Evolutionary conservation across 1,140 invertebrate genomes (phyloP).

Genomic region (Riptortus pedestris): DNA sequence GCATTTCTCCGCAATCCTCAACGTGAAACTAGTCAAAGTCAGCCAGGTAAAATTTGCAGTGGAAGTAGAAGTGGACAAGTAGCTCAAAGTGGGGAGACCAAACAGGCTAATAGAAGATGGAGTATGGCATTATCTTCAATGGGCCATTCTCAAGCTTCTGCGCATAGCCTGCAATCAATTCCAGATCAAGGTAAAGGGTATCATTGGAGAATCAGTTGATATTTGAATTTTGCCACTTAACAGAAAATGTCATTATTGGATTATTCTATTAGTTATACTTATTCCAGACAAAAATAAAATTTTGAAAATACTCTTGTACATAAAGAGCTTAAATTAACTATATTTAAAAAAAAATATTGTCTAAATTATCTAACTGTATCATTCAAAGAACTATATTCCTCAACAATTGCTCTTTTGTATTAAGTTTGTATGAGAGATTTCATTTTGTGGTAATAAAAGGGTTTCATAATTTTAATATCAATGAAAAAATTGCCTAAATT

Average conservation of each 20-base stretch:
- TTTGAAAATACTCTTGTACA: too few species aligned
- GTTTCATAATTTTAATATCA: too few species aligned
- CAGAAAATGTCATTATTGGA: constrained; percentile 3
- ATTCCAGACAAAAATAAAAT: background rate
- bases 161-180: constrained; percentile 82
- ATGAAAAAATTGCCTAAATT: too few species aligned
- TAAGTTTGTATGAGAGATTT: too few species aligned
- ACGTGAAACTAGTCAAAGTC: constrained; percentile 74
- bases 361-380: too few species aligned
- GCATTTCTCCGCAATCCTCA: too few species aligned
- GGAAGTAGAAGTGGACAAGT: constrained; percentile 56
- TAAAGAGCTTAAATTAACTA: too few species aligned
- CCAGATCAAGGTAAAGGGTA: constrained; percentile 52
- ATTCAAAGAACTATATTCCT: too few species aligned
- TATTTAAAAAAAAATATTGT: too few species aligned
- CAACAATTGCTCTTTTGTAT: too few species aligned
- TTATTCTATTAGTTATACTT: background rate
- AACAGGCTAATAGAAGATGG: constrained; percentile 47
- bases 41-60: constrained; percentile 51
- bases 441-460: too few species aligned
- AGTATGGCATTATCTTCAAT: constrained; percentile 83
- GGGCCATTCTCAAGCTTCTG: constrained; percentile 83
- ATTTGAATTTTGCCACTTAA: too few species aligned
- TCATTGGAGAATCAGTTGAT: background rate
- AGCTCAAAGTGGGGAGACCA: constrained; percentile 49